Conservation (phyloP, 2,113 vertebrate genomes). For the Megalops atlanticus region DNA sequence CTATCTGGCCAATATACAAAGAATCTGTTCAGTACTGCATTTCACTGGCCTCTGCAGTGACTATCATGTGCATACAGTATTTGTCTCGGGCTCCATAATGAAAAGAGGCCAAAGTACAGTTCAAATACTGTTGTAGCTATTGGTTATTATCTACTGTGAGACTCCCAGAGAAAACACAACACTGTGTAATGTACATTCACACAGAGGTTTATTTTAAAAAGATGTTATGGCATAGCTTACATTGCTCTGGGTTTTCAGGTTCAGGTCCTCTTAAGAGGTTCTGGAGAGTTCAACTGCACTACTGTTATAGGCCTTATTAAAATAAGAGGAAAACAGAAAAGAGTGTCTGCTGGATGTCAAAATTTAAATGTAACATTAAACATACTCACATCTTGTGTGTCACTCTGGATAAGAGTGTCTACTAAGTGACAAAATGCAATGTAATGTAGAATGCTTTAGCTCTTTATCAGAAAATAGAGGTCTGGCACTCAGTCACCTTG, state of each 20-base stretch:
- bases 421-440: too few relatives aligned
- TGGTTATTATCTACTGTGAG: neutral
- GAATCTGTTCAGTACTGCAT: too few relatives aligned
- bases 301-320: neutral
- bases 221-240: neutral
- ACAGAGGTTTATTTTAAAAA: neutral
- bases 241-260: neutral
- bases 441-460: too few relatives aligned
- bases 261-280: neutral
- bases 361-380: too few relatives aligned
- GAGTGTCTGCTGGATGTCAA: too few relatives aligned
- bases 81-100: neutral
- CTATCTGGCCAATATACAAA: too few relatives aligned
- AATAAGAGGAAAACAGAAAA: too few relatives aligned
- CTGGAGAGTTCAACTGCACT: neutral
- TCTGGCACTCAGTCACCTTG: constrained; percentile 4
- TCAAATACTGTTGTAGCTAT: neutral
- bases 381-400: too few relatives aligned
- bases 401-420: too few relatives aligned
- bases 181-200: neutral
- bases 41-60: too few relatives aligned
- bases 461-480: neutral
- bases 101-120: neutral
- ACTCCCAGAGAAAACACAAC: too few relatives aligned
- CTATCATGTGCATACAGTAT: neutral